Evolutionary conservation across 2,113 vertebrate species (phyloP), one percentile per base, ranked within the genome.

Genomic region (Bos indicus): DNA sequence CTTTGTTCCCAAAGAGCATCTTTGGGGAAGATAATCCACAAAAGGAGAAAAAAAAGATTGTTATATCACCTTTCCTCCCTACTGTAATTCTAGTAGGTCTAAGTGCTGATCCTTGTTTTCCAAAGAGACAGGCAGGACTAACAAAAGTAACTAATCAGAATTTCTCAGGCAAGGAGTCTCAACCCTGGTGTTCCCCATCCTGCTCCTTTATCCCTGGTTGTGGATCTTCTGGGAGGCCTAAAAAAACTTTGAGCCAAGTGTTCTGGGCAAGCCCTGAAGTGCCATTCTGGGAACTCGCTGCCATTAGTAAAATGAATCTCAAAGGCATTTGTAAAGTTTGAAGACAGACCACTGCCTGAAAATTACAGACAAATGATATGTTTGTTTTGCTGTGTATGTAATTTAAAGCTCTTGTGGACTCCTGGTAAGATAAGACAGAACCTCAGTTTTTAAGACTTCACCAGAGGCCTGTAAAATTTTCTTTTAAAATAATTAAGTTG

Each of bases 401-500:
- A 90, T 62, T 82, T 84, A 84, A 74, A 54, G 6, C 62, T 64
- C 48, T 67, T 40, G 6, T 71, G 46, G 43, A 12, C 28, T 36
- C 11, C 16, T 84, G 84, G 36, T 85, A 51, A 90, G 12, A 33
- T 40, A n/a, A 90, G 62, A 36, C 30, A 86, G 51, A 91, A 81
- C 33, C 12, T 95, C 21, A 4, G 30, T 83, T 92, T 91, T 81
- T 48, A 83, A 78, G 78, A 57, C 23, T 54, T 82, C 19, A 28
- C 26, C 36, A n/a, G n/a, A 52, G 46, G 33, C 51, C 36, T 81
- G n/a, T 46, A 56, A 62, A 64, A 40, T 43, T 89, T 84, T 64
- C 43, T 91, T 96, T 95, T 21, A n/a, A 96, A 95, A 80, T 87
- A 52, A 36, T 87, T 46, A 60, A 71, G 7, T 48, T 88, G 51